Evolutionary conservation across 1,140 invertebrate genomes (phyloP), one percentile per base, ranked within the genome.

Genomic region (Meloidogyne floridensis): DNA sequence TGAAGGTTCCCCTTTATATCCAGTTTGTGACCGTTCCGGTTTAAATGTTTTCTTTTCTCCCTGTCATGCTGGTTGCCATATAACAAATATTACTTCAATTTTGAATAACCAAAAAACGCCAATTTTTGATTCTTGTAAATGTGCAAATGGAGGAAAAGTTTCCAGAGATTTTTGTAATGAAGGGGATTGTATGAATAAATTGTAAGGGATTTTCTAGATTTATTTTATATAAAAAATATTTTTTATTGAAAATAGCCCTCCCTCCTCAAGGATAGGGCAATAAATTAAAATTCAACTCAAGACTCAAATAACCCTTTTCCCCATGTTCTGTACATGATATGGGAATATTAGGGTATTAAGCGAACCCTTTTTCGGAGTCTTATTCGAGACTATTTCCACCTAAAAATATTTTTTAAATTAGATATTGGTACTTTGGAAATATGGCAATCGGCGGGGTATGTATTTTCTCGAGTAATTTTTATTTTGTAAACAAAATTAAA

Each of bases 61-160:
- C 0, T 89, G 88, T 81, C 88, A 89, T 83, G 88, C 88, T 65
- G 88, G 88, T 13, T 89, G 88, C 74, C 76, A 84, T 7, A 80
- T 90, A 18, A 83, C 82, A 5, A 78, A 76, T 32, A 79, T 82
- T 69, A 10, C 72, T 77, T 6, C n/a, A 80, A 42, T 59, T 81
- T 59, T 83, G 80, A 65, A 88, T 81, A 65, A 56, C 53, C 80
- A 72, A 10, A 54, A 85, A 56, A 83, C 78, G 10, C 87, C 84
- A 20, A 70, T 75, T 51, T 82, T 87, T 77, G 74, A 47, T 43
- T 65, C 73, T 54, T 86, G 84, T 70, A 59, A 9, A 47, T 86
- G 83, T 77, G 65, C 13, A n/a, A 54, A 72, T 51, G 43, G 70
- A 10, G 65, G 47, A 10, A 51, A 53, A n/a, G 77, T 87, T 43